phyloP scores from a whole-genome alignment of 2,888 invertebrate species.

The Marasmarcha lunaedactyla region DNA sequence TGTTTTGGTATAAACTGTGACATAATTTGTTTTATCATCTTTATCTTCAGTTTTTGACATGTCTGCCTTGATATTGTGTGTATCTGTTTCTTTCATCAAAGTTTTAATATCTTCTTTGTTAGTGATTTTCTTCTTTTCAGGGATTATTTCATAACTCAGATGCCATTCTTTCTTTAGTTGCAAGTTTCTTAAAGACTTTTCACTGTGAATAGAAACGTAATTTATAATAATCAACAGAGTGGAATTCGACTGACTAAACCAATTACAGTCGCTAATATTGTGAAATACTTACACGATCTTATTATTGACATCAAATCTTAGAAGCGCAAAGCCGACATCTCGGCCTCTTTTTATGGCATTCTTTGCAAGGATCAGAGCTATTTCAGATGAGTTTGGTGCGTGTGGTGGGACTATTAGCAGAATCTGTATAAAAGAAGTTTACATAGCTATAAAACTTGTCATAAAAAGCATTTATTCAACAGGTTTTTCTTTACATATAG shows the following conservation, averaged over 20 bases:
- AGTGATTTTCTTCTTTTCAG: slow-evolving; percentile 7
- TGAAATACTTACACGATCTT: slow-evolving; percentile 31
- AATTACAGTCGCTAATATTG: no score
- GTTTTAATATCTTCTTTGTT: no score
- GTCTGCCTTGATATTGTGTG: no score
- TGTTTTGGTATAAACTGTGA: no score
- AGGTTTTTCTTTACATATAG: no score
- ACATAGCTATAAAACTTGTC: no score
- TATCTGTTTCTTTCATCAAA: no score
- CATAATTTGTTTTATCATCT: no score
- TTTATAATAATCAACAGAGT: neutral
- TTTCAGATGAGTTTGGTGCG: slow-evolving; percentile 27
- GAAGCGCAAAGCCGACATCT: slow-evolving; percentile 38
- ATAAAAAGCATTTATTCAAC: no score
- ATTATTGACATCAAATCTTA: slow-evolving; percentile 48
- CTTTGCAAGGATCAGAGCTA: slow-evolving; percentile 36
- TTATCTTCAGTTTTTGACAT: no score
- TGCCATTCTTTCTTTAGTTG: slow-evolving; percentile 51
- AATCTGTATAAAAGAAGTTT: slow-evolving; percentile 36
- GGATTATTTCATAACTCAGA: slow-evolving; percentile 32
- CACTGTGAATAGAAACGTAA: slow-evolving; percentile 23
- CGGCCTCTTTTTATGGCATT: slow-evolving; percentile 40
- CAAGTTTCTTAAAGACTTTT: slow-evolving; percentile 34
- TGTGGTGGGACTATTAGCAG: slow-evolving; percentile 41
- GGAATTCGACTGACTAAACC: no score